Percentiles rank a stretch among this genome's conserved stretches.
phyloP scores from a whole-genome alignment of 2,797 vertebrate genomes.

The Cephalopachus bancanus region DNA sequence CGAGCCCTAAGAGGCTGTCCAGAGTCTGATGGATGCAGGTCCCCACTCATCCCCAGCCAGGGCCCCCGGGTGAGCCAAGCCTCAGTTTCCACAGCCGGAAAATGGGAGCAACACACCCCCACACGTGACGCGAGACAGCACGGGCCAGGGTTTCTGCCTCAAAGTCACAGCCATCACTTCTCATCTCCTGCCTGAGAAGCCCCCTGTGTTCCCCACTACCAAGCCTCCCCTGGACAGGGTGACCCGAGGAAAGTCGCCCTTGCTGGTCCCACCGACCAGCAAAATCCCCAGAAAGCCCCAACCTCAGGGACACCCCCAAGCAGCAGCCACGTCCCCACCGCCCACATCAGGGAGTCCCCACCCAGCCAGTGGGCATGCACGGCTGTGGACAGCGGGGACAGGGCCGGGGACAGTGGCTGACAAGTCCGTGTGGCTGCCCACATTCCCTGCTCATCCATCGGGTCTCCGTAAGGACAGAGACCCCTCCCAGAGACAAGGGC shows the following conservation, averaged over 20 bases:
- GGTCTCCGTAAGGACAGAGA: not conserved
- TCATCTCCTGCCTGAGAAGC: too few species aligned
- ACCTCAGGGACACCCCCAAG: not conserved
- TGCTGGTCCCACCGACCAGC: not conserved
- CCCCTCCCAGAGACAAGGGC: not conserved
- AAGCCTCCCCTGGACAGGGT: not conserved
- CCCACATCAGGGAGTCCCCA: not conserved
- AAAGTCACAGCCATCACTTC: not conserved
- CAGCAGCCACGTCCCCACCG: not conserved
- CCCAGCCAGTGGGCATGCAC: not conserved
- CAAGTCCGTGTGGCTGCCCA: rapidly evolving
- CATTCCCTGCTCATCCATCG: rapidly evolving
- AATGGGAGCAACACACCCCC: rapidly evolving
- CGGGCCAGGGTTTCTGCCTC: rapidly evolving
- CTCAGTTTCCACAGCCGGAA: not conserved
- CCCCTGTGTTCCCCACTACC: too few species aligned
- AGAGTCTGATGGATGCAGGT: rapidly evolving
- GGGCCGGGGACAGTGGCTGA: not conserved
- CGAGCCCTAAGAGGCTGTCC: not conserved
- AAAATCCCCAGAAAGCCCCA: not conserved
- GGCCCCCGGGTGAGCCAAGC: rapidly evolving
- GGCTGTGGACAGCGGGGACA: not conserved
- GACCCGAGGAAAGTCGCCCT: too few species aligned
- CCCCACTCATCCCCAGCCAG: rapidly evolving
- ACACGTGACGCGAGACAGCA: not conserved